Percentiles rank a stretch among this genome's conserved stretches.
phyloP scores from a whole-genome alignment of 2,113 vertebrate genomes.

The Ovis aries region ARS-UI_Ramb_v3.0 NC_056055.1:97021501-97022000 shows the following conservation, averaged over 20 bases:
- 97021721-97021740: constrained; percentile 16
- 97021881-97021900: not conserved
- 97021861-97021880: not conserved
- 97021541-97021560: not conserved
- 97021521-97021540: not conserved
- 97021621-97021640: not conserved
- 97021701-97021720: constrained; percentile 12
- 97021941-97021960: not conserved
- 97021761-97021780: not conserved
- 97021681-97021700: constrained; percentile 66
- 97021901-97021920: not conserved
- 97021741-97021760: not conserved
- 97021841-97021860: not conserved
- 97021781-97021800: not conserved
- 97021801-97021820: not conserved
- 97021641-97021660: constrained; percentile 25
- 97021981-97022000: too few relatives aligned
- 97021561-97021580: constrained; percentile 7
- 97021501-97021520: not conserved
- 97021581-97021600: constrained; percentile 10
- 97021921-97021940: not conserved
- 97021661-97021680: constrained; percentile 7
- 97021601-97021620: not conserved
- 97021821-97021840: constrained; percentile 9
- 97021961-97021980: not conserved